Evolutionary conservation across 1,140 invertebrate species (phyloP).

Genomic region (Drosophila grimshawi): DNA sequence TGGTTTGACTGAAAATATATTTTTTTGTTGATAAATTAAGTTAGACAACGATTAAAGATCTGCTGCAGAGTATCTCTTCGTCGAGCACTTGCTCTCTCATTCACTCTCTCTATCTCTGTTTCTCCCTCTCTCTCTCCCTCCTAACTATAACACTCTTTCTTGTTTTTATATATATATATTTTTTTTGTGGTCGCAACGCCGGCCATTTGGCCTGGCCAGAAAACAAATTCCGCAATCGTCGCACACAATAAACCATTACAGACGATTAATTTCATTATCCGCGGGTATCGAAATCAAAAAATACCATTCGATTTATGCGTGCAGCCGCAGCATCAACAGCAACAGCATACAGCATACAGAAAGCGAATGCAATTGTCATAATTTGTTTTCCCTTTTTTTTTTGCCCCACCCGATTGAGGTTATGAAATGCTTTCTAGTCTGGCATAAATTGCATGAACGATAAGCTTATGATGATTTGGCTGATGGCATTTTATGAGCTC

Average conservation of each 20-base stretch:
- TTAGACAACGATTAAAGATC: neutral
- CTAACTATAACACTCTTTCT: neutral
- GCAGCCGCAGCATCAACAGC: conserved; percentile 59
- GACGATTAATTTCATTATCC: conserved; percentile 83
- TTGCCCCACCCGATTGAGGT: conserved; percentile 23
- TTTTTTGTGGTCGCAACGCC: conserved; percentile 22
- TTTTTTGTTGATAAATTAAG: neutral
- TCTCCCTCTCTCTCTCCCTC: neutral
- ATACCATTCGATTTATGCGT: conserved; percentile 77
- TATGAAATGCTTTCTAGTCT: conserved; percentile 46
- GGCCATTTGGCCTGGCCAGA: conserved; percentile 43
- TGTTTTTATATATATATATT: conserved; percentile 1
- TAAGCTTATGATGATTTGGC: conserved; percentile 52
- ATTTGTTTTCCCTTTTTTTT: conserved; percentile 19
- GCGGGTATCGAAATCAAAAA: conserved; percentile 69
- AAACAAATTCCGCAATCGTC: conserved; percentile 57
- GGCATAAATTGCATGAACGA: conserved; percentile 44
- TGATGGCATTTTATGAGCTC: conserved; percentile 12
- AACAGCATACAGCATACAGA: conserved; percentile 9
- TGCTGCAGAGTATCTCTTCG: neutral
- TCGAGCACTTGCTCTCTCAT: neutral
- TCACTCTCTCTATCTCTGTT: neutral
- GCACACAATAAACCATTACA: conserved; percentile 82
- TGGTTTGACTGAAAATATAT: neutral
- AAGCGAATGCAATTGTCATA: conserved; percentile 69